Base-by-base conservation (phyloP, 2,888 invertebrate genomes). In the Scaptomyza flava region DNA sequence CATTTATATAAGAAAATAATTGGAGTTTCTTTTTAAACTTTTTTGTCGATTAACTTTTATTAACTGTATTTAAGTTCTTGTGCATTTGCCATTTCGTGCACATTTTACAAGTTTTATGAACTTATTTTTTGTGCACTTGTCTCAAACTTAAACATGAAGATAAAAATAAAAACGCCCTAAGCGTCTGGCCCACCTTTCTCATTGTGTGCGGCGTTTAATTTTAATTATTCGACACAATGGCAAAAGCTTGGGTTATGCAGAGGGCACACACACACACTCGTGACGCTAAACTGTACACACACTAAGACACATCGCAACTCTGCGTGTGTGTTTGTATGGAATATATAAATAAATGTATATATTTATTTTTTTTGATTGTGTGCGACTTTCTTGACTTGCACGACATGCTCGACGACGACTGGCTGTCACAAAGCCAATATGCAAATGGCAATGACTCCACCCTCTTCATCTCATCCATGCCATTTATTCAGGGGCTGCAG, bases 351-450 rank as follows among this genome's bases (percentile, higher is more conserved):
- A 17, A 17, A 17, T 23, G 23, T 23, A 23, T 23, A 23, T 33
- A 33, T 11, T 23, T 17, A 30, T 23, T 62, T 50, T 56, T 48
- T 34, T 30, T 8, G 6, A 27, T 20, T 50, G 31, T 47, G 41
- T 46, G 68, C 42, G 56, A 34, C 36, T 65, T 61, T 59, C 50
- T 64, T 66, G 50, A 56, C 60, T 72, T 52, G 56, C 61, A 50
- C 51, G 58, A 58, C 68, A 63, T 45, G 60, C 63, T 65, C 64
- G 43, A 56, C 64, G 43, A 56, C 56, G 53, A 59, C 48, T 62
- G 79, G 51, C 79, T 56, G 79, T 64, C 80, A 77, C 77, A 79
- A 73, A 69, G 77, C 60, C 68, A 78, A 68, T 84, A 82, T 87
- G 82, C 79, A 82, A 87, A 82, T 83, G 64, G 66, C 70, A 62